These are phyloP conservation scores for Vipera ursinii DNA, from an alignment of 2,797 vertebrate species.

Conservation along the genomic window DNA sequence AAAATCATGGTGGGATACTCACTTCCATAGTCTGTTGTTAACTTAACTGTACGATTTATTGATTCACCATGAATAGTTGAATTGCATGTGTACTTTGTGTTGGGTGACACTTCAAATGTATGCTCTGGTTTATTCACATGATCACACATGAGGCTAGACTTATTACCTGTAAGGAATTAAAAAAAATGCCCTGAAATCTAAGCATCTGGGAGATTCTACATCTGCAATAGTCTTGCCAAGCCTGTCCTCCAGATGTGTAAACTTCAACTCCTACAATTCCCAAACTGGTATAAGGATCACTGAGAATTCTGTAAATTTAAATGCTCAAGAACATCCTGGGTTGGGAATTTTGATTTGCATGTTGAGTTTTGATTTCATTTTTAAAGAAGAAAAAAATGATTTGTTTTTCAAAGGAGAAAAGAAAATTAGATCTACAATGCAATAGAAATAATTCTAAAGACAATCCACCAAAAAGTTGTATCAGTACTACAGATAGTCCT, in stretches of 20 bases:
- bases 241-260: neutral
- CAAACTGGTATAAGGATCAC: neutral
- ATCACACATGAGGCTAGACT: fast-evolving
- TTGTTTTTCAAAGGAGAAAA: neutral
- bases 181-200: neutral
- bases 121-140: fast-evolving
- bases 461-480: neutral
- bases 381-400: neutral
- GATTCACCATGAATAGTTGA: fast-evolving
- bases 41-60: fast-evolving
- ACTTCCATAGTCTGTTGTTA: conserved; percentile 19
- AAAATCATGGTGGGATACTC: conserved; percentile 1
- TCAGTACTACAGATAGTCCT: neutral
- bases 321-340: neutral
- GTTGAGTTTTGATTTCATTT: neutral
- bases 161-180: neutral
- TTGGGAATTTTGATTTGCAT: neutral
- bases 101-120: neutral
- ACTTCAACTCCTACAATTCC: neutral
- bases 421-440: neutral
- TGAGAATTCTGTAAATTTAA: neutral
- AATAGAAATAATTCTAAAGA: neutral
- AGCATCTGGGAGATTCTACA: too few species aligned
- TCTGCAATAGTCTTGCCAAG: neutral
- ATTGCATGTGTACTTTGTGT: neutral